Percentiles rank a stretch among this genome's conserved stretches.
phyloP scores from a whole-genome alignment of 2,797 vertebrate genomes.

The Gambusia yucatana region DNA sequence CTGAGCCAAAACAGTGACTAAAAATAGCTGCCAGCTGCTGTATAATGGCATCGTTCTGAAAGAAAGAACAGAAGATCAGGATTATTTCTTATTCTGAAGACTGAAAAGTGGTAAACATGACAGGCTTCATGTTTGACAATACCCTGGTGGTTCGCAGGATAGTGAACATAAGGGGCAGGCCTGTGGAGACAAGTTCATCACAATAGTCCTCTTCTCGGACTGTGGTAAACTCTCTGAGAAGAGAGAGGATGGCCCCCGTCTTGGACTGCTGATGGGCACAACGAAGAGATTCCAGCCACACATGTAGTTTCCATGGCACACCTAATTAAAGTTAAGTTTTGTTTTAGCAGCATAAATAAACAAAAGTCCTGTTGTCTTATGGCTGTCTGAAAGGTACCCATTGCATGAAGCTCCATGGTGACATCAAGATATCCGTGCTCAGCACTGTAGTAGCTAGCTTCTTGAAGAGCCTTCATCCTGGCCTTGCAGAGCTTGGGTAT shows the following conservation, averaged over 20 bases:
- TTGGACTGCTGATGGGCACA: constrained; percentile 92
- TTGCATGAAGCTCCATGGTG: constrained; percentile 93
- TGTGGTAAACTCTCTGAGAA: constrained; percentile 90
- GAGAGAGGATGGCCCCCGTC: constrained; percentile 87
- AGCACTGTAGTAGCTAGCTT: constrained; percentile 96
- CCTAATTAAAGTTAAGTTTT: constrained; percentile 73
- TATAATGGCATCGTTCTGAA: constrained; percentile 89
- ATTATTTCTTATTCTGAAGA: background rate
- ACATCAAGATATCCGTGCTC: constrained; percentile 97
- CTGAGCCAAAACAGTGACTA: constrained; percentile 91
- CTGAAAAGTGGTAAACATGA: background rate
- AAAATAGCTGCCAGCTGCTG: constrained; percentile 92
- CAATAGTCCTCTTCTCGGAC: constrained; percentile 95
- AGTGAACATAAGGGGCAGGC: constrained; percentile 91
- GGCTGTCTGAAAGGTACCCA: constrained; percentile 79
- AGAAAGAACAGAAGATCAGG: constrained; percentile 12
- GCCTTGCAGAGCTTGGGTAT: constrained; percentile 89
- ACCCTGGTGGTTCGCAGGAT: constrained; percentile 93
- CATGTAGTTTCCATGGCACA: constrained; percentile 94
- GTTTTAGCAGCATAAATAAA: background rate
- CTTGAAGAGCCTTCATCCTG: constrained; percentile 93
- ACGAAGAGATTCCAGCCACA: constrained; percentile 93
- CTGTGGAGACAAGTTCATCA: constrained; percentile 87
- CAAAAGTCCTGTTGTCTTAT: background rate
- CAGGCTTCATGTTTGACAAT: background rate